Evolutionary conservation across 2,888 invertebrate species (phyloP), one percentile per base, ranked within the genome.

Genomic region (Lordiphosa andalusiaca): DNA sequence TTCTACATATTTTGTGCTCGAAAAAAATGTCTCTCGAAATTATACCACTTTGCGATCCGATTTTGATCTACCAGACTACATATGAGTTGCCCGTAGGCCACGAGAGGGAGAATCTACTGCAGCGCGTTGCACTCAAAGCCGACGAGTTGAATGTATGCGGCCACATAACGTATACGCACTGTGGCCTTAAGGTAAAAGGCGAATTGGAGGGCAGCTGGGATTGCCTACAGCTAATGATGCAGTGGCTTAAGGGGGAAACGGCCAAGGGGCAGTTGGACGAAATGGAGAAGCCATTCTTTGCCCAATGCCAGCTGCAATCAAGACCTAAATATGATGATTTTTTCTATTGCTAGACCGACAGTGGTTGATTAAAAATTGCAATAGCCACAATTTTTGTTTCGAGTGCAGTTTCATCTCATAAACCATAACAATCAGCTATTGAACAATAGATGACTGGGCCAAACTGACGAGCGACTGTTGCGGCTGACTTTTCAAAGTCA

Each of bases 401-500:
- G 63, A 80, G 83, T 80, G 76, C 75, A 76, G 62, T 60, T 65
- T 63, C 65, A 55, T 60, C 67, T 59, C 68, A 71, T 76, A 76
- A 77, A 72, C 74, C 72, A 77, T 74, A 81, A 71, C 71, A 76
- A 80, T 73, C 71, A 57, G 41, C 56, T 60, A 77, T 82, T 67
- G 80, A 78, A 72, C 74, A 74, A 74, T 82, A 71, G 76, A 70
- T 71, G 70, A 62, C 61, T 37, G 70, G 19, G 37, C 35, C 23
- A 49, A 53, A 39, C 48, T 53, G 68, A 52, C 60, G 64, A 46
- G 52, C 59, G 50, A 50, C 57, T 67, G 48, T 39, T 67, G 48
- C 38, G 54, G 63, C 69, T 68, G 73, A 82, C 84, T 83, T 84
- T 84, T 84, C 84, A 84, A 84, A 84, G 84, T 85, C 84, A 84